Percentiles rank a stretch among this genome's conserved stretches.
phyloP scores from a whole-genome alignment of 2,797 vertebrate species.

The Lacerta agilis region DNA sequence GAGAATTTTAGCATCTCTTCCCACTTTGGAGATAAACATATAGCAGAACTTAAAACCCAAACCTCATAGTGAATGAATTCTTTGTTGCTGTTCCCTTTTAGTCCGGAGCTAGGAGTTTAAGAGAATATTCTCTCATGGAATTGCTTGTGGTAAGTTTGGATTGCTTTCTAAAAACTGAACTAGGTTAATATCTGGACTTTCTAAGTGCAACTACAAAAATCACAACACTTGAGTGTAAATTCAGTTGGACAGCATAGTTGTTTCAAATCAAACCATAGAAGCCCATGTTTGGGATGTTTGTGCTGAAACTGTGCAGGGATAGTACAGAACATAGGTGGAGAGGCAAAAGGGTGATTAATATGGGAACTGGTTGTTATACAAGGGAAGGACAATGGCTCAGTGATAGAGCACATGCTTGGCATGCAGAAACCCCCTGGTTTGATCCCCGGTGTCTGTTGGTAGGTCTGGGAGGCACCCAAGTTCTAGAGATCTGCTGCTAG shows the following conservation, averaged over 20 bases:
- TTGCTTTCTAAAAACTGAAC: not conserved
- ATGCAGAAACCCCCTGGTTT: too few species aligned
- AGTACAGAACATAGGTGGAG: not conserved
- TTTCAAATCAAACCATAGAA: not conserved
- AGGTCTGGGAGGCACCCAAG: too few species aligned
- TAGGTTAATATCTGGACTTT: not conserved
- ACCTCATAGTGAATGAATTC: not conserved
- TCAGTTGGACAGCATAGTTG: not conserved
- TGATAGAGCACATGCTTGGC: too few species aligned
- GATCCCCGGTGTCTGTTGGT: too few species aligned
- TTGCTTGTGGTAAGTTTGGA: conserved; percentile 90
- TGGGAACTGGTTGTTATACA: not conserved
- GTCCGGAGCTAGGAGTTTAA: conserved; percentile 89
- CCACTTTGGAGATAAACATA: not conserved
- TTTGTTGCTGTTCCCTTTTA: conserved; percentile 66
- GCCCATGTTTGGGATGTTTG: not conserved
- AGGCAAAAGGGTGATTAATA: not conserved
- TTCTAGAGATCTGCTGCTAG: too few species aligned
- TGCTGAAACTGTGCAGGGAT: not conserved
- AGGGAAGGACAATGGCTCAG: too few species aligned
- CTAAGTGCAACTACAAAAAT: not conserved
- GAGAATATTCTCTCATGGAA: conserved; percentile 93
- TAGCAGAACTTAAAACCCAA: not conserved
- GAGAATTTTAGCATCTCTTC: not conserved
- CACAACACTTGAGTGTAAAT: not conserved